A percentile compares a stretch with the other conserved stretches of the same genome.
These are phyloP conservation scores for Phalacrocorax pelagicus DNA, from an alignment of 2,113 vertebrate species.

Conservation along the genomic window DNA sequence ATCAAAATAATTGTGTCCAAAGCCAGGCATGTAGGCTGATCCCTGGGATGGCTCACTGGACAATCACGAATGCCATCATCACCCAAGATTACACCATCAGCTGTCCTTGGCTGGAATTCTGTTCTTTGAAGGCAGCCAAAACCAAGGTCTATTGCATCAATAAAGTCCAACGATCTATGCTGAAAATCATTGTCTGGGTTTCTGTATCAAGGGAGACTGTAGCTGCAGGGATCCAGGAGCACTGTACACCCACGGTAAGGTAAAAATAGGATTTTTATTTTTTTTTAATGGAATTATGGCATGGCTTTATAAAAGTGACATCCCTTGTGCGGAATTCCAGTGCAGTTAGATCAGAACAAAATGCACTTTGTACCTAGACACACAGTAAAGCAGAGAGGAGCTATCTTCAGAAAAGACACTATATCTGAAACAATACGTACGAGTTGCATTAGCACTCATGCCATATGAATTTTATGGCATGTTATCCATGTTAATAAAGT, in stretches of 20 bases:
- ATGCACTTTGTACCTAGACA: not conserved
- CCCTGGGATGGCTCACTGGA: not conserved
- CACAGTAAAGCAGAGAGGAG: not conserved
- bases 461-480: not conserved
- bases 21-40: not conserved
- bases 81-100: not conserved
- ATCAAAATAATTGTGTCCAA: not conserved
- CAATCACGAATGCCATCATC: slow-evolving; percentile 1
- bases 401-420: not conserved
- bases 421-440: not conserved
- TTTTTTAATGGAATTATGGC: not conserved
- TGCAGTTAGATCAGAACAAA: not conserved
- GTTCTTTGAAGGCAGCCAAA: slow-evolving; percentile 13
- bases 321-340: not conserved
- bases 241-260: not conserved
- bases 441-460: not conserved
- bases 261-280: not conserved
- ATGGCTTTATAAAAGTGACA: not conserved
- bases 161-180: not conserved
- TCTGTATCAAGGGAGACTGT: not conserved
- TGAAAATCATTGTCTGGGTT: not conserved
- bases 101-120: slow-evolving; percentile 18
- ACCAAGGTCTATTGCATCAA: not conserved
- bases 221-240: not conserved
- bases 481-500: not conserved